Conservation (phyloP, 2,888 invertebrate genomes). For the Danaus chrysippus region DNA sequence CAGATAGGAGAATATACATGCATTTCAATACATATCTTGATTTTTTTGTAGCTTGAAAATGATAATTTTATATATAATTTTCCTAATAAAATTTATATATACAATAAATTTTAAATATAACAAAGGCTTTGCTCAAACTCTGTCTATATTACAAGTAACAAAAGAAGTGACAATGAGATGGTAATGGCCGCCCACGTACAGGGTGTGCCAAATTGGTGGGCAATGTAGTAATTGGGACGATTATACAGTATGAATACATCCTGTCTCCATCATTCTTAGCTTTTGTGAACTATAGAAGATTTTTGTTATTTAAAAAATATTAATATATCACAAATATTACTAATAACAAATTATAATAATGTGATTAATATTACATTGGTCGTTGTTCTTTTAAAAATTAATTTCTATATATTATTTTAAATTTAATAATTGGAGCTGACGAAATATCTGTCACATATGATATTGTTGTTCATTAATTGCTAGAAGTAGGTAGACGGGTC, state of each 20-base stretch:
- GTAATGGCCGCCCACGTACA: slow-evolving; percentile 49
- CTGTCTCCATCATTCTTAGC: slow-evolving; percentile 39
- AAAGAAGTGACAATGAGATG: slow-evolving; percentile 45
- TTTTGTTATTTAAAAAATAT: too few relatives aligned
- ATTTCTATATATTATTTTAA: slow-evolving; percentile 1
- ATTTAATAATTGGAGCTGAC: background rate
- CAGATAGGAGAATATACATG: too few relatives aligned
- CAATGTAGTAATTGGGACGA: slow-evolving; percentile 60
- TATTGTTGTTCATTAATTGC: slow-evolving; percentile 27
- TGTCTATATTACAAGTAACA: slow-evolving; percentile 16
- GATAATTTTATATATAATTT: too few relatives aligned
- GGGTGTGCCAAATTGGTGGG: slow-evolving; percentile 55
- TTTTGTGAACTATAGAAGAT: too few relatives aligned
- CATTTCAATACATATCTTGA: too few relatives aligned
- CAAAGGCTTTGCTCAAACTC: slow-evolving; percentile 2
- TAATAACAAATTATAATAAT: too few relatives aligned
- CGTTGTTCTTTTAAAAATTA: background rate
- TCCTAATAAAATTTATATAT: too few relatives aligned
- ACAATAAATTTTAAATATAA: background rate
- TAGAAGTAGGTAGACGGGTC: slow-evolving; percentile 57
- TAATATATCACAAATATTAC: background rate
- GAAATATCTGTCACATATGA: background rate
- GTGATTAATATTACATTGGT: too few relatives aligned
- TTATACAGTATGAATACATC: slow-evolving; percentile 51
- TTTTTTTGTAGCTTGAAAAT: too few relatives aligned